These are phyloP conservation scores for Lacerta agilis DNA, from an alignment of 2,797 vertebrate species.

Conservation along the genomic window DNA sequence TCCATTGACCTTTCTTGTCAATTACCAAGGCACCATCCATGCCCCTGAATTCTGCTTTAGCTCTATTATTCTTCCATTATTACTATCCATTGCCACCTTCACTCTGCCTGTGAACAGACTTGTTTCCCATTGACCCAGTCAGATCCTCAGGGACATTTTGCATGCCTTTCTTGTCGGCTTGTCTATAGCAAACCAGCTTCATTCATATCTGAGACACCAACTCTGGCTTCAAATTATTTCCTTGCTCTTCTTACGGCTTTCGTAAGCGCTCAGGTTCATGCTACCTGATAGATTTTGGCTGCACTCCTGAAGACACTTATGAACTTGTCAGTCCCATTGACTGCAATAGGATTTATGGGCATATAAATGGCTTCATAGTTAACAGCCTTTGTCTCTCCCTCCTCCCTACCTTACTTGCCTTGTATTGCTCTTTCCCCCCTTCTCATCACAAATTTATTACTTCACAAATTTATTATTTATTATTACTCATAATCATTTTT, in stretches of 20 bases:
- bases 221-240: neutral
- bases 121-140: neutral
- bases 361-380: slow-evolving; percentile 11
- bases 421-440: neutral
- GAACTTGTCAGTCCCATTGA: neutral
- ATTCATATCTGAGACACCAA: neutral
- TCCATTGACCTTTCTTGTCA: neutral
- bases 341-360: slow-evolving; percentile 6
- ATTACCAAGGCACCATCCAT: neutral
- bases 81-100: neutral
- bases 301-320: slow-evolving; percentile 24
- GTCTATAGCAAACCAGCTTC: neutral
- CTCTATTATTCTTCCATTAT: neutral
- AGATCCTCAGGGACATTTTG: neutral
- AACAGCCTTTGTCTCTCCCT: neutral
- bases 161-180: neutral
- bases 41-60: neutral
- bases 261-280: neutral
- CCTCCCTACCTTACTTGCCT: neutral
- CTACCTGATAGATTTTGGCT: slow-evolving; percentile 14
- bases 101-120: neutral
- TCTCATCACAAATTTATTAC: neutral
- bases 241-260: neutral
- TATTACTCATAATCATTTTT: neutral
- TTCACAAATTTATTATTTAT: slow-evolving; percentile 4